Evolutionary conservation across 2,888 invertebrate genomes (phyloP).

Genomic region (Noctua pronuba): DNA sequence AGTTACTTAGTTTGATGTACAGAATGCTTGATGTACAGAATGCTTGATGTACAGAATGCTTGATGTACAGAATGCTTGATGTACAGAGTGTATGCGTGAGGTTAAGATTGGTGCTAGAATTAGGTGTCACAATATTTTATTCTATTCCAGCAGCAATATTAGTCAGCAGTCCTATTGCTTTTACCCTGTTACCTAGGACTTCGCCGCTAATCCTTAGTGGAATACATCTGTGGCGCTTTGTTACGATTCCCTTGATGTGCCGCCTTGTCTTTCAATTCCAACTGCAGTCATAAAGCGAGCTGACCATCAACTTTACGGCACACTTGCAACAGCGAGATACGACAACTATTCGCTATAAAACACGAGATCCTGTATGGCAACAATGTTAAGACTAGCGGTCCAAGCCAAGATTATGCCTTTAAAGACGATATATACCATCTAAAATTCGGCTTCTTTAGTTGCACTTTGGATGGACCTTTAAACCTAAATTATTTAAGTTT

Average conservation of each 20-base stretch:
- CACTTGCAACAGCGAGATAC: conserved; percentile 30
- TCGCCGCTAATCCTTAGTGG: neutral
- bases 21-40: too few relatives aligned
- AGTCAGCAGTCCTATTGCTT: too few relatives aligned
- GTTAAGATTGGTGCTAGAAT: too few relatives aligned
- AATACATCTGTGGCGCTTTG: neutral
- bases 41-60: too few relatives aligned
- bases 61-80: too few relatives aligned
- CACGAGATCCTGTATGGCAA: conserved; percentile 32
- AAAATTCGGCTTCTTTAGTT: neutral
- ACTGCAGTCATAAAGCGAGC: conserved; percentile 44
- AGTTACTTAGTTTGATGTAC: too few relatives aligned
- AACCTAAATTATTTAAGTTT: too few relatives aligned
- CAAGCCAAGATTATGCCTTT: conserved; percentile 5
- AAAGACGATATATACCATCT: neutral
- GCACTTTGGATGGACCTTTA: too few relatives aligned
- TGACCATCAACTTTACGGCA: conserved; percentile 53
- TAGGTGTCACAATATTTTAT: too few relatives aligned
- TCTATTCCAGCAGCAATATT: too few relatives aligned
- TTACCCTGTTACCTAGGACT: neutral
- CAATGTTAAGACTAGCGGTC: conserved; percentile 36
- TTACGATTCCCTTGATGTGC: neutral
- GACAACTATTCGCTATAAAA: conserved; percentile 44
- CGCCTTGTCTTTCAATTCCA: conserved; percentile 25
- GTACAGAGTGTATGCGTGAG: too few relatives aligned